phyloP scores from a whole-genome alignment of 2,888 invertebrate genomes.

The Acanthoscelides obtectus region DNA sequence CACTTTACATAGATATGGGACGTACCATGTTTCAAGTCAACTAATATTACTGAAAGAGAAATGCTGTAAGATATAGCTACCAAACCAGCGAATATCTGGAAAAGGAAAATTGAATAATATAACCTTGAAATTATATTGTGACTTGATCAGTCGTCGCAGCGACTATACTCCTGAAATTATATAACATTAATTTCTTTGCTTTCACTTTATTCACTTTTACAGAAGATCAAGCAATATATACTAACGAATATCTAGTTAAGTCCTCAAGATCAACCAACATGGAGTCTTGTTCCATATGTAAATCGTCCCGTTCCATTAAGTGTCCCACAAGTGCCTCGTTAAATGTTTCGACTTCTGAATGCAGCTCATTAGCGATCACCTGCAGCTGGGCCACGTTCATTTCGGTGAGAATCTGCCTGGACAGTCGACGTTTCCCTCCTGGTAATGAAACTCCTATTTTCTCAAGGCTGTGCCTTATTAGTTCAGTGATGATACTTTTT shows the following conservation, averaged over 20 bases:
- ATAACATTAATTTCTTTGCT: too few species aligned
- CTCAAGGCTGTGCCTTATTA: slow-evolving; percentile 73
- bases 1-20: too few species aligned
- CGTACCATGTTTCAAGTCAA: too few species aligned
- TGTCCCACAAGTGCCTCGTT: slow-evolving; percentile 88
- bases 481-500: slow-evolving; percentile 80
- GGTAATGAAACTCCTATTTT: slow-evolving; percentile 82
- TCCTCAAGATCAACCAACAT: slow-evolving; percentile 97
- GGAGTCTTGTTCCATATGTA: slow-evolving; percentile 97
- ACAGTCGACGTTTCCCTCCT: slow-evolving; percentile 76
- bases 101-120: too few species aligned
- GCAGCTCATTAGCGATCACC: slow-evolving; percentile 91
- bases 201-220: too few species aligned
- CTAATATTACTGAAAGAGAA: too few species aligned
- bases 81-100: too few species aligned
- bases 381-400: slow-evolving; percentile 92
- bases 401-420: slow-evolving; percentile 80
- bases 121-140: too few species aligned
- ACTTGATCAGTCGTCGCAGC: too few species aligned
- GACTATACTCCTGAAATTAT: too few species aligned
- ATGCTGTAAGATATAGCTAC: too few species aligned
- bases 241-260: slow-evolving; percentile 84
- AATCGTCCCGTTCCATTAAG: slow-evolving; percentile 87
- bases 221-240: too few species aligned
- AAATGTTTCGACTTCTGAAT: slow-evolving; percentile 86